Evolutionary conservation across 2,888 invertebrate species (phyloP).

Genomic region (Calliphora vomitoria): DNA sequence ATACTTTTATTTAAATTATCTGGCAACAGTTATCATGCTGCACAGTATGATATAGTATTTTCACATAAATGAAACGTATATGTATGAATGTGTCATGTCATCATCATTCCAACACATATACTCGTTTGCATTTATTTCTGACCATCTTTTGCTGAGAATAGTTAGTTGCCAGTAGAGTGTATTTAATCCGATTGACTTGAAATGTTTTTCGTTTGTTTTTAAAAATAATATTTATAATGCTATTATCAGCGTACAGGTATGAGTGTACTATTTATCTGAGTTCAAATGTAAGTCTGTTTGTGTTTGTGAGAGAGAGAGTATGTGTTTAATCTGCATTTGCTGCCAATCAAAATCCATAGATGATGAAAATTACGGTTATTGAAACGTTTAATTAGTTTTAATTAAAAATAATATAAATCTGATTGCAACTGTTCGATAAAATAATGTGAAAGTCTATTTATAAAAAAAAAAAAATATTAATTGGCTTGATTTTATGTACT

Average conservation of each 20-base stretch:
- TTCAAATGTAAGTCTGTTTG: neutral
- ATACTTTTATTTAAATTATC: too few relatives aligned
- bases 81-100: conserved; percentile 19
- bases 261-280: neutral
- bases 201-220: conserved; percentile 14
- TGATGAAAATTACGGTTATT: conserved; percentile 68
- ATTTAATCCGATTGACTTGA: conserved; percentile 73
- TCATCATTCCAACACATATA: neutral
- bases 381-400: conserved; percentile 74
- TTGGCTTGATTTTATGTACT: conserved; percentile 18
- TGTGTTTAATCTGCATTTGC: conserved; percentile 27
- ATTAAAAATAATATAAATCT: conserved; percentile 75
- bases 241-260: conserved; percentile 4
- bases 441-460: neutral
- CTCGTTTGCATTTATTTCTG: conserved; percentile 7
- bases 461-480: conserved; percentile 26
- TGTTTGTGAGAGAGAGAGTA: neutral
- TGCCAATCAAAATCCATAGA: conserved; percentile 48
- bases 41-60: neutral
- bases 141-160: conserved; percentile 23
- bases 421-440: conserved; percentile 20
- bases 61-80: conserved; percentile 14
- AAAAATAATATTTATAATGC: conserved; percentile 9
- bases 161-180: conserved; percentile 42
- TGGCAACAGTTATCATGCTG: neutral